Base-by-base conservation (phyloP, 2,888 invertebrate species). In the Ectemnius cavifrons region DNA sequence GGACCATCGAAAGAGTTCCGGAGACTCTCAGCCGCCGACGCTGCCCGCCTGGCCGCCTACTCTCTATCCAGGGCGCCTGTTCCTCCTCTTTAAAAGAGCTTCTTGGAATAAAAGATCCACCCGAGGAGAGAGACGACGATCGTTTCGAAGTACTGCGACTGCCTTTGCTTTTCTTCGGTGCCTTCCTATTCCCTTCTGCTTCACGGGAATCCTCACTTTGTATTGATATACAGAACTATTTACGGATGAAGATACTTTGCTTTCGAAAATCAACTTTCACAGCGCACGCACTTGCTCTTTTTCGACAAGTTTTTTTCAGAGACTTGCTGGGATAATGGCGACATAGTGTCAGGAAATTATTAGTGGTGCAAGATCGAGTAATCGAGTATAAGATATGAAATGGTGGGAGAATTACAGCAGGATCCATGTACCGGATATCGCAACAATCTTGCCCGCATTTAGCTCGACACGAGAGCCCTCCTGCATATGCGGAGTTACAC, bases 1-100 rank as follows among this genome's bases (percentile, higher is more conserved):
- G 84, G 85, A 71, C 82, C 87, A 87, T 89, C 88, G 87, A 85
- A 84, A 82, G 79, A 76, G 80, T 84, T 85, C 83, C 81, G 77
- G 78, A 80, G 84, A 80, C 73, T 69, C 58, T 47, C 47, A 20
- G n/a, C 61, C 56, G 23, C 23, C 58, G 67, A 67, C 62, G 67
- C 80, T 68, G 45, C 11, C 37, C 37, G 37, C 37, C 37, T 37
- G 37, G 37, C 37, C 37, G 37, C 37, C 37, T 37, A 37, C 37
- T 37, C 37, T 37, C 37, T 6, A 37, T 37, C 37, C 37, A 11
- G 37, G 8, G 6, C 37, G 37, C 37, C 37, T 37, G 37, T 37
- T 37, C 37, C 37, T 56, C 71, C 73, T 70, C 77, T 76, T 77
- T 78, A 73, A 77, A 79, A 75, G 79, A 73, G 37, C 74, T 85